Conservation (phyloP, 2,888 invertebrate species). For the Drosophila birchii region DNA sequence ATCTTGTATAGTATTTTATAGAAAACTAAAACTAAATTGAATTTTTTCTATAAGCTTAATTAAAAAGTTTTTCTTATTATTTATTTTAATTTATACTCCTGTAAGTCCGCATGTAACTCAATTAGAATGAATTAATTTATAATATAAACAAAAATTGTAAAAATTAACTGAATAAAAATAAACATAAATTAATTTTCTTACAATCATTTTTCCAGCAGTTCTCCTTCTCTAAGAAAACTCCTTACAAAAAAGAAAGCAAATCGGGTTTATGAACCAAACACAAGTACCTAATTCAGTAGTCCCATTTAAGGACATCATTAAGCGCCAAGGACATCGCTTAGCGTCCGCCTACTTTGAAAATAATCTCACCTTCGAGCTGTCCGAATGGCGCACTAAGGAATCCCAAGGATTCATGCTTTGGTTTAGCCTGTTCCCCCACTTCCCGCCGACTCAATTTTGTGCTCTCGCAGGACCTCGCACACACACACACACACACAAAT, state of each 20-base stretch:
- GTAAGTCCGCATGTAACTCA: no score
- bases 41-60: no score
- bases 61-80: no score
- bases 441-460: neutral
- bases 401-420: constrained; percentile 25
- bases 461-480: constrained; percentile 1
- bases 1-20: no score
- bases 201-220: neutral
- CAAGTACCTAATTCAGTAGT: constrained; percentile 3
- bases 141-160: no score
- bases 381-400: constrained; percentile 19
- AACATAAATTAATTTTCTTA: no score
- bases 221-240: no score
- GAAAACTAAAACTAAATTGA: no score
- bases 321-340: constrained; percentile 19
- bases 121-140: no score
- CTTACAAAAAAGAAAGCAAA: neutral
- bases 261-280: neutral
- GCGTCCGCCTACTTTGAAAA: constrained; percentile 14
- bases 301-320: constrained; percentile 18
- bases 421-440: neutral
- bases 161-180: neutral
- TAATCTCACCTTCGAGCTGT: constrained; percentile 17
- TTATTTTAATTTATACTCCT: no score
- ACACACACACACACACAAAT: constrained; percentile 16